phyloP scores from a whole-genome alignment of 2,888 invertebrate genomes.

The Rhyacophila evoluta region DNA sequence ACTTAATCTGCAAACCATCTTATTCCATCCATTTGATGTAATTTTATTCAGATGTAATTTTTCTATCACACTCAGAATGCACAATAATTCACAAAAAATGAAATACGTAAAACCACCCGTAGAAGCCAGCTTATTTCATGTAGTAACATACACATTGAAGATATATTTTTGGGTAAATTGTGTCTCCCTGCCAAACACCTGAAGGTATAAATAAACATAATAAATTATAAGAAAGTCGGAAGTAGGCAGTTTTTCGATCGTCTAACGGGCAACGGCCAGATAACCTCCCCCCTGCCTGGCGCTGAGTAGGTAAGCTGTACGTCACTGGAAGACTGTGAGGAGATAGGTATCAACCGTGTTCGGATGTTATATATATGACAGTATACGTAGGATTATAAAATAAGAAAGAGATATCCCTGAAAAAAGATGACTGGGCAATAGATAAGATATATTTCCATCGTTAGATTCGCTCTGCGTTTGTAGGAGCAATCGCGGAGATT shows the following conservation, averaged over 20 bases:
- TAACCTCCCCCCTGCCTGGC: background rate
- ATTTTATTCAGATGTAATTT: too few species aligned
- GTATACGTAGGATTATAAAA: slow-evolving; percentile 52
- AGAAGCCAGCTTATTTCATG: too few species aligned
- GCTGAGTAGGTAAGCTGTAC: slow-evolving; percentile 7
- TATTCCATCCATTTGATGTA: too few species aligned
- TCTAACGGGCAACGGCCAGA: too few species aligned
- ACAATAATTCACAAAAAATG: too few species aligned
- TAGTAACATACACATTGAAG: too few species aligned
- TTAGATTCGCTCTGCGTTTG: slow-evolving; percentile 47
- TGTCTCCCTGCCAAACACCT: too few species aligned
- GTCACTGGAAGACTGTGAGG: slow-evolving; percentile 26
- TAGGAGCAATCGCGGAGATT: slow-evolving; percentile 51
- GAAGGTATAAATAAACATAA: too few species aligned
- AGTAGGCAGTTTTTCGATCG: background rate
- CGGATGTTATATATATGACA: slow-evolving; percentile 37
- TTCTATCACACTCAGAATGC: too few species aligned
- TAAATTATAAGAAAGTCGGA: background rate
- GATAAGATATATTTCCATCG: slow-evolving; percentile 53
- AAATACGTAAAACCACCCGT: too few species aligned
- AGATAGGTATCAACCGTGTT: slow-evolving; percentile 45
- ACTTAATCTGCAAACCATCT: too few species aligned
- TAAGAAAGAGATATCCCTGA: slow-evolving; percentile 49
- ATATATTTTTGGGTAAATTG: too few species aligned
- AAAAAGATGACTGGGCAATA: slow-evolving; percentile 54